A percentile compares a stretch with the other conserved stretches of the same genome.
phyloP scores from a whole-genome alignment of 2,113 vertebrate species.

The Stomatorhinus ivindoensis region DNA sequence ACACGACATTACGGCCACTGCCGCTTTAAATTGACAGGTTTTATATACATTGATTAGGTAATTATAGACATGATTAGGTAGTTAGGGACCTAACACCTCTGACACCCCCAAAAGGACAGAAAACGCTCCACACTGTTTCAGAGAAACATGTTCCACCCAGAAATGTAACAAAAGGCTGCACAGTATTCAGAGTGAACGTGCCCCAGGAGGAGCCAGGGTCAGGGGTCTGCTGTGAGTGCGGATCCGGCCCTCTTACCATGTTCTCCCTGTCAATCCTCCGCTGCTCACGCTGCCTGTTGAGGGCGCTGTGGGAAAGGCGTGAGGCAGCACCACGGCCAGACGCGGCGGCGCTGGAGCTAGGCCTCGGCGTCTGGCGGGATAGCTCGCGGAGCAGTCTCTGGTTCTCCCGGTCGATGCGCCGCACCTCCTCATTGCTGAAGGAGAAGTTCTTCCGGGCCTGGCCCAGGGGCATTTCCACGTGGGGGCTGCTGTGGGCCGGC shows the following conservation, averaged over 20 bases:
- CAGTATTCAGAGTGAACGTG: not conserved
- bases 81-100: not conserved
- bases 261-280: constrained; percentile 87
- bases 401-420: constrained; percentile 81
- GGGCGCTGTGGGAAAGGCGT: constrained; percentile 69
- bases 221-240: not conserved
- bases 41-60: not conserved
- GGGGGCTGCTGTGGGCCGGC: constrained; percentile 47
- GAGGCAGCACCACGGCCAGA: constrained; percentile 20
- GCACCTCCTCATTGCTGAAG: constrained; percentile 77
- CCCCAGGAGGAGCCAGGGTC: not conserved
- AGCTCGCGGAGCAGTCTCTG: constrained; percentile 79
- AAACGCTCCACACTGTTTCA: not conserved
- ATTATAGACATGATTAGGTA: not conserved
- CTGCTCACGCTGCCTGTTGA: constrained; percentile 84
- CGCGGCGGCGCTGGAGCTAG: constrained; percentile 38
- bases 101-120: not conserved
- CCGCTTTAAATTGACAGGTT: not conserved
- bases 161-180: not conserved
- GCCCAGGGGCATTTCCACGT: not conserved
- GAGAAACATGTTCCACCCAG: not conserved
- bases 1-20: not conserved
- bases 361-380: constrained; percentile 58
- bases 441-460: constrained; percentile 76
- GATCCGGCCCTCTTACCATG: constrained; percentile 64